phyloP scores from a whole-genome alignment of 2,113 vertebrate species.

The Telmatochromis sp. region DNA sequence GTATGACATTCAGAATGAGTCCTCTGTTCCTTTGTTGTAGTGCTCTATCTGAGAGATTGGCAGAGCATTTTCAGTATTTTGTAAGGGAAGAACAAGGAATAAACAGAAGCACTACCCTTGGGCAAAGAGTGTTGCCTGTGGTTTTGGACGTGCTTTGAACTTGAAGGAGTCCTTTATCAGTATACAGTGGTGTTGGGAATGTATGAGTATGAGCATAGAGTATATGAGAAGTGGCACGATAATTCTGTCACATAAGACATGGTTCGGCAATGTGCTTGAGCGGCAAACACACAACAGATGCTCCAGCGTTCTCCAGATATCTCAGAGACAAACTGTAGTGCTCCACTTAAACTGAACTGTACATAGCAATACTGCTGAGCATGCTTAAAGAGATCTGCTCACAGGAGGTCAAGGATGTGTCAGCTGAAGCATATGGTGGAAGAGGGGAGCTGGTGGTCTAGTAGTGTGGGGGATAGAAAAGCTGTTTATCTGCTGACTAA shows the following conservation, averaged over 20 bases:
- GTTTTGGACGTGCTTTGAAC: conserved; percentile 49
- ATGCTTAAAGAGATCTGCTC: conserved; percentile 32
- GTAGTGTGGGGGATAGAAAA: neutral
- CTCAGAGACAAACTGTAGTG: conserved; percentile 23
- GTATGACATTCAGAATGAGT: conserved; percentile 8
- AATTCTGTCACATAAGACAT: conserved; percentile 41
- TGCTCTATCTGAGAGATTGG: conserved; percentile 7
- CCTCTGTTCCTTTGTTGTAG: neutral
- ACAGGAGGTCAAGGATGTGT: conserved; percentile 40
- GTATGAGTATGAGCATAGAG: neutral
- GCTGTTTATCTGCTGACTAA: conserved; percentile 49
- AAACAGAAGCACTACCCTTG: conserved; percentile 7
- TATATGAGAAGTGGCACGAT: conserved; percentile 1
- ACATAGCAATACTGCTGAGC: conserved; percentile 37
- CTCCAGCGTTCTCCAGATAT: conserved; percentile 37
- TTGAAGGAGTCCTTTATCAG: conserved; percentile 41
- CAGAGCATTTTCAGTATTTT: neutral
- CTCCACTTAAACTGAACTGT: conserved; percentile 40
- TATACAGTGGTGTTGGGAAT: conserved; percentile 8
- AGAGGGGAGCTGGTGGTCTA: neutral
- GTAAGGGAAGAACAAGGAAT: conserved; percentile 1
- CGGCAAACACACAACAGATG: conserved; percentile 37
- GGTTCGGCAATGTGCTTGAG: neutral
- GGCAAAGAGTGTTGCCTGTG: conserved; percentile 16
- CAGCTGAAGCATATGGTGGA: conserved; percentile 12